phyloP scores from a whole-genome alignment of 2,888 invertebrate genomes.

The Amblyjoppa fuscipennis region DNA sequence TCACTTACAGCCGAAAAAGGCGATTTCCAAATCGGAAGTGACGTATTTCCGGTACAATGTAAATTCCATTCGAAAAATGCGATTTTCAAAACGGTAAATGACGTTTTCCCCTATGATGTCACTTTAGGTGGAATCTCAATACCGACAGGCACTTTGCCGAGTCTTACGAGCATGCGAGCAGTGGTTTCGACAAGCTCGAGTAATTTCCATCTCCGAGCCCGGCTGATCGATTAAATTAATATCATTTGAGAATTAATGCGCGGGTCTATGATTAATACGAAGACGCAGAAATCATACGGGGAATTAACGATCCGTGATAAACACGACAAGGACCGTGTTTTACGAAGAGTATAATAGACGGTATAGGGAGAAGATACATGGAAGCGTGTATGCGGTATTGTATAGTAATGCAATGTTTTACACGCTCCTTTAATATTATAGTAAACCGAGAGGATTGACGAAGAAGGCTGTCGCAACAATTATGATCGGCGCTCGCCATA shows the following conservation, averaged over 20 bases:
- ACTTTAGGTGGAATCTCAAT: not conserved
- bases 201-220: slow-evolving; percentile 13
- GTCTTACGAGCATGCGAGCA: not conserved
- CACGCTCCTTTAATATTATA: slow-evolving; percentile 37
- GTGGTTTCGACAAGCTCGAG: slow-evolving; percentile 21
- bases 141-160: not conserved
- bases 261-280: slow-evolving; percentile 22
- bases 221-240: slow-evolving; percentile 50
- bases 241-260: slow-evolving; percentile 40
- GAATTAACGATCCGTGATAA: slow-evolving; percentile 39
- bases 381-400: not conserved
- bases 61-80: not conserved
- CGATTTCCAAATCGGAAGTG: not conserved
- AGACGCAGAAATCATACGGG: slow-evolving; percentile 44
- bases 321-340: slow-evolving; percentile 22
- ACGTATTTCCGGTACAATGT: not conserved
- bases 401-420: slow-evolving; percentile 7
- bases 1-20: too few relatives aligned
- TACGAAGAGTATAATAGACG: not conserved
- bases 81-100: not conserved
- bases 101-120: not conserved
- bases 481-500: slow-evolving; percentile 41
- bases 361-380: not conserved
- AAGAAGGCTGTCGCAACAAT: slow-evolving; percentile 58
- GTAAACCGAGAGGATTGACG: slow-evolving; percentile 34